A percentile compares a stretch with the other conserved stretches of the same genome.
phyloP scores from a whole-genome alignment of 2,797 vertebrate genomes.

The Brotogeris chrysoptera region DNA sequence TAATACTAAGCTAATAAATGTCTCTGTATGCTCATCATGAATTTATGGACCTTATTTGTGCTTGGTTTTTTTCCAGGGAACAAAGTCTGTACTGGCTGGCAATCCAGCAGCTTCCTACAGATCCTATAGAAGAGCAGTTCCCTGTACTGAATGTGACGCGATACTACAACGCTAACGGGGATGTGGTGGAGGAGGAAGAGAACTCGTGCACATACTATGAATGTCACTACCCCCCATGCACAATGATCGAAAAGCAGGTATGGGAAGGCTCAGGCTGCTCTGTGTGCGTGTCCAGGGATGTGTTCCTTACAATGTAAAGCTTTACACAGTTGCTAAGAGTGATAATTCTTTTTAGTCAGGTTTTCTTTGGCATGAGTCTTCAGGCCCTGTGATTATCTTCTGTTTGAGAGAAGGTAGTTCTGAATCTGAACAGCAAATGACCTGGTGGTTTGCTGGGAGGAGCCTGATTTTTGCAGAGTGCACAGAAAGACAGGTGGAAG shows the following conservation, averaged over 20 bases:
- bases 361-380: background rate
- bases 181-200: slow-evolving; percentile 97
- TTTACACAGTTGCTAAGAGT: background rate
- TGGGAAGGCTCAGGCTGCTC: background rate
- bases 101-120: slow-evolving; percentile 96
- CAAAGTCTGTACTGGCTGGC: slow-evolving; percentile 98
- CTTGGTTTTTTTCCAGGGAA: slow-evolving; percentile 79
- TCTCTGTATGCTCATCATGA: background rate
- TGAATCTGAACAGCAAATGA: background rate
- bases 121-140: slow-evolving; percentile 98
- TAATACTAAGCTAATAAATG: background rate
- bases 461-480: background rate
- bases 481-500: background rate
- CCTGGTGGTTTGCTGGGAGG: background rate
- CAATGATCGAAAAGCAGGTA: slow-evolving; percentile 97
- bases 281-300: background rate
- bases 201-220: slow-evolving; percentile 98
- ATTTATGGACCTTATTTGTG: background rate
- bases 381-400: background rate
- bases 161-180: slow-evolving; percentile 97
- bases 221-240: slow-evolving; percentile 98
- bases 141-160: slow-evolving; percentile 94
- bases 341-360: fast-evolving
- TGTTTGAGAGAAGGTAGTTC: background rate
- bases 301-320: background rate